Base-by-base conservation (phyloP, 2,113 vertebrate genomes). In the Sakesphorus luctuosus region DNA sequence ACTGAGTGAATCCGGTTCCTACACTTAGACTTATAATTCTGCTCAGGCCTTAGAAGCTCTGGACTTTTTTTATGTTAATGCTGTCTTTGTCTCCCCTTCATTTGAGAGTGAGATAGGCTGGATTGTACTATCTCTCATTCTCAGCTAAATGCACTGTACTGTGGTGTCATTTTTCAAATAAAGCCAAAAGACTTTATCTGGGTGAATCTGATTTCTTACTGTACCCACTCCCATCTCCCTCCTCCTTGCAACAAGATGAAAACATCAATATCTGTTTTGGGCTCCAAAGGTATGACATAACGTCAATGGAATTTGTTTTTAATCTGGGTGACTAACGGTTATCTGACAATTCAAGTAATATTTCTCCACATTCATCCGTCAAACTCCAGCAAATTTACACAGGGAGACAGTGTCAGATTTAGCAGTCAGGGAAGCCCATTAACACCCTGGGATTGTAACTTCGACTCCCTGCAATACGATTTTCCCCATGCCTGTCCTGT, bases 241-340 rank as follows among this genome's bases (percentile, higher is more conserved):
- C 83, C 78, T 83, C 89, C 86, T 88, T 82, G 76, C 66, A 93
- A 85, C 38, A n/a, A 94, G 74, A 94, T 91, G 76, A 97, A 96
- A 94, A 90, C 84, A 95, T 95, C 94, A 93, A 55, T 94, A 94
- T 91, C 95, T 91, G 63, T 88, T 96, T 88, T 63, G 86, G 68
- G 38, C 68, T 96, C 66, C 53, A 68, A 67, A 92, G 66, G 71
- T 92, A 87, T 84, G 91, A 65, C 87, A 94, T 81, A 80, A 82
- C 73, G 84, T 95, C 94, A 96, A 56, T 95, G 90, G 93, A 94
- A 89, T 94, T 90, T 93, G 77, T 92, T 96, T 95, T 94, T 88
- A 96, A 92, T 93, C 79, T 91, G 75, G 50, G 71, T 93, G 94
- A 92, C 79, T 92, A 96, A 94, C 66, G 47, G 93, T 89, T 97